Conservation (phyloP, 2,113 vertebrate genomes). For the Cricetomys ansorgei region DNA sequence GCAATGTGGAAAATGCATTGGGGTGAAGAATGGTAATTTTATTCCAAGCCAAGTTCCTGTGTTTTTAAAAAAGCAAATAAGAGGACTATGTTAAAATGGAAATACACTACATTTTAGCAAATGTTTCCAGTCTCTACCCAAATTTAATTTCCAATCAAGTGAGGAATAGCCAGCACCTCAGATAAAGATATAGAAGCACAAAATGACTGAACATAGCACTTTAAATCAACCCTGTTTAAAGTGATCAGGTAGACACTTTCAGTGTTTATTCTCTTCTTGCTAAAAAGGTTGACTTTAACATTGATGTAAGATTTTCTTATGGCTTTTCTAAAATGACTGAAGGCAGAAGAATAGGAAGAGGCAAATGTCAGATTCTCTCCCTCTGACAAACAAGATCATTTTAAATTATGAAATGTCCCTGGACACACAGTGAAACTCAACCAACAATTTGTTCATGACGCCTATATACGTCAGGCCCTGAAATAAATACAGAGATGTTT, state of each 20-base stretch:
- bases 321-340: conserved; percentile 27
- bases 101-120: neutral
- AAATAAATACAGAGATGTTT: conserved; percentile 24
- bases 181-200: neutral
- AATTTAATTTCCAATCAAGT: conserved; percentile 52
- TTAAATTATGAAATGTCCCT: conserved; percentile 30
- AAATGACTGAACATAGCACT: neutral
- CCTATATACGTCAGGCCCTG: neutral
- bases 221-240: conserved; percentile 37
- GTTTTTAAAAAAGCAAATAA: conserved; percentile 68
- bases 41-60: conserved; percentile 95
- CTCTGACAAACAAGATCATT: conserved; percentile 15
- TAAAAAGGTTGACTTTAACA: conserved; percentile 59
- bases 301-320: conserved; percentile 49
- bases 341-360: neutral
- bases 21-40: conserved; percentile 90
- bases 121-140: conserved; percentile 14
- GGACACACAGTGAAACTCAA: neutral
- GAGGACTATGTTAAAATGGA: conserved; percentile 69
- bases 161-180: neutral
- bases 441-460: neutral
- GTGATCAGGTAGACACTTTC: conserved; percentile 43
- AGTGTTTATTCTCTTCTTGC: conserved; percentile 52
- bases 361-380: neutral
- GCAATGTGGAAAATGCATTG: conserved; percentile 92